These are phyloP conservation scores for Drosophila colorata DNA, from an alignment of 2,888 invertebrate genomes.

Conservation along the genomic window DNA sequence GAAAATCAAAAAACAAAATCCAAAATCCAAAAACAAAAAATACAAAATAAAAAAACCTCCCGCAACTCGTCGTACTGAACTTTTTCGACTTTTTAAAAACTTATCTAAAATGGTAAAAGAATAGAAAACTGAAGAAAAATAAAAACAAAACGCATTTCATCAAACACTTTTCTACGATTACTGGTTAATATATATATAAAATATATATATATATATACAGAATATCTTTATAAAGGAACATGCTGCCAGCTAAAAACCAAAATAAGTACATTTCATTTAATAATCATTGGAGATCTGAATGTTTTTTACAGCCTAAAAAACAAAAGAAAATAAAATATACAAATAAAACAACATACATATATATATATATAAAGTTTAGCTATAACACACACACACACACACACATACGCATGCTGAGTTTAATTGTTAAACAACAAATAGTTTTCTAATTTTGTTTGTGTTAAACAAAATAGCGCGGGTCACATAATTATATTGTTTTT, in stretches of 20 bases:
- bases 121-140: constrained; percentile 15
- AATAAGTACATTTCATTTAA: constrained; percentile 53
- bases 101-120: constrained; percentile 9
- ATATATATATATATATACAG: constrained; percentile 18
- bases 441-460: constrained; percentile 33
- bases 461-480: constrained; percentile 28
- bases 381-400: constrained; percentile 41
- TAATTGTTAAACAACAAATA: constrained; percentile 5
- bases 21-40: constrained; percentile 7
- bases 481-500: constrained; percentile 30
- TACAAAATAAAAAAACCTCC: constrained; percentile 6
- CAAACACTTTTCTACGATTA: constrained; percentile 43
- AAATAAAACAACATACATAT: constrained; percentile 13
- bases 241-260: constrained; percentile 57
- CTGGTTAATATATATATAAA: constrained; percentile 22
- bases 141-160: constrained; percentile 40
- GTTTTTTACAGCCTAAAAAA: constrained; percentile 65
- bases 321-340: constrained; percentile 18
- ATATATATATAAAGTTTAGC: constrained; percentile 43
- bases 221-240: constrained; percentile 47
- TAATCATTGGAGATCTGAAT: constrained; percentile 73
- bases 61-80: constrained; percentile 43
- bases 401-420: constrained; percentile 48
- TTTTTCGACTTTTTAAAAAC: constrained; percentile 24
- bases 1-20: constrained; percentile 7